These are phyloP conservation scores for Nannoperca obscura DNA, from an alignment of 2,797 vertebrate genomes.

Conservation along the genomic window DNA sequence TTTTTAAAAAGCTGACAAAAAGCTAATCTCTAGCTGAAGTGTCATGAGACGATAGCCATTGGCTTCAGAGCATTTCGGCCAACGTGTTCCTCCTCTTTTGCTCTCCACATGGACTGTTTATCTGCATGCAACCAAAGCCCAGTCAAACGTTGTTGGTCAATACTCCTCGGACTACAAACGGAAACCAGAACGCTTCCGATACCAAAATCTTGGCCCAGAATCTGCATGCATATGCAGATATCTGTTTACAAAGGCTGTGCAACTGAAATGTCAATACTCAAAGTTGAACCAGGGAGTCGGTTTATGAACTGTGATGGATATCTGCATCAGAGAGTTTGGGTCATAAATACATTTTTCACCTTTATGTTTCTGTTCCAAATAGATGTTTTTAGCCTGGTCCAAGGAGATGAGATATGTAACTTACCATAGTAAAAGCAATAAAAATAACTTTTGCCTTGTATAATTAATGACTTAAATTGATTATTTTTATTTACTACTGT, in stretches of 20 bases:
- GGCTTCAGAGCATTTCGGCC: too few species aligned
- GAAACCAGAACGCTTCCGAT: too few species aligned
- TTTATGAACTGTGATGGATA: neutral
- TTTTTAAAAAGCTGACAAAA: too few species aligned
- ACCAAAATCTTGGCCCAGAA: too few species aligned
- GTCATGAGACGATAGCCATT: too few species aligned
- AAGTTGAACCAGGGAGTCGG: neutral
- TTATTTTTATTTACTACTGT: neutral
- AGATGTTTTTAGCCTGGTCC: neutral
- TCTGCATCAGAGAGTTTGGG: neutral
- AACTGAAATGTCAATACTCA: neutral
- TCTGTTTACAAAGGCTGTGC: neutral
- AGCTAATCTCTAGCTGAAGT: too few species aligned
- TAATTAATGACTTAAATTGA: neutral
- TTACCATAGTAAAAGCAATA: neutral
- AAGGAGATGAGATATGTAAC: neutral
- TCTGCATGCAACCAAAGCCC: too few species aligned
- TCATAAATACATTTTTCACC: neutral
- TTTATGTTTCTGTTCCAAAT: neutral
- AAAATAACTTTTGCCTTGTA: neutral
- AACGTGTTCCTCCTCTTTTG: too few species aligned
- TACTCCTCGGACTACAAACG: too few species aligned
- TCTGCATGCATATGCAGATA: too few species aligned
- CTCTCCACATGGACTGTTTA: too few species aligned
- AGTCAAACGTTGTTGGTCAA: too few species aligned